phyloP scores from a whole-genome alignment of 2,888 invertebrate genomes.

The Leucophora obtusa region DNA sequence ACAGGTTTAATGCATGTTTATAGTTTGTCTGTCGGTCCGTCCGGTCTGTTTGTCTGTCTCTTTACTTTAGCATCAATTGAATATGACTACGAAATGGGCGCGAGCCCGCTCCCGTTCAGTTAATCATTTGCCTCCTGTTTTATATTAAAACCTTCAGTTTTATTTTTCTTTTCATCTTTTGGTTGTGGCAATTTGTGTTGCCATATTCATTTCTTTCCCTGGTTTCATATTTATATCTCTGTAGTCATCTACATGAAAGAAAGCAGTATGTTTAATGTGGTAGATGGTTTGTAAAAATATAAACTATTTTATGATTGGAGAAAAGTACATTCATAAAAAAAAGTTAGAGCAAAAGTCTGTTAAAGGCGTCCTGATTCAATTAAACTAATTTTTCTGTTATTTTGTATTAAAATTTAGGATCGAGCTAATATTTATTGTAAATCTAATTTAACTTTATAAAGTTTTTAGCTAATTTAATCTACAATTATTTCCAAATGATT shows the following conservation, averaged over 20 bases:
- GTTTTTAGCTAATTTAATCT: too few species aligned
- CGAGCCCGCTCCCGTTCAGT: slow-evolving; percentile 60
- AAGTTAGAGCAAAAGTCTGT: too few species aligned
- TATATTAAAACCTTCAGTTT: slow-evolving; percentile 38
- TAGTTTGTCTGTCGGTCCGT: neutral
- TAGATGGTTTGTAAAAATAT: too few species aligned
- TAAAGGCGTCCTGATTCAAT: too few species aligned
- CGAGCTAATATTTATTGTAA: too few species aligned
- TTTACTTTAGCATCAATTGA: slow-evolving; percentile 40
- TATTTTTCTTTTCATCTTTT: slow-evolving; percentile 39
- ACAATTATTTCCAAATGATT: too few species aligned
- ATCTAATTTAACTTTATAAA: too few species aligned
- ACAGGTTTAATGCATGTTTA: slow-evolving; percentile 51
- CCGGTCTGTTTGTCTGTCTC: neutral
- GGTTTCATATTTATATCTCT: slow-evolving; percentile 29
- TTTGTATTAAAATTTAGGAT: too few species aligned
- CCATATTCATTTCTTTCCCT: slow-evolving; percentile 7
- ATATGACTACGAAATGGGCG: slow-evolving; percentile 49
- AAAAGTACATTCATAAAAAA: too few species aligned
- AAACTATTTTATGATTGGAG: too few species aligned
- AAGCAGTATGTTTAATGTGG: too few species aligned
- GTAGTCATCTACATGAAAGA: neutral
- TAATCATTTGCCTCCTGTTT: slow-evolving; percentile 62
- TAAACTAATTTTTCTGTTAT: too few species aligned
- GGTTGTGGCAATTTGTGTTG: slow-evolving; percentile 46